Evolutionary conservation across 2,797 vertebrate species (phyloP).

Genomic region (Melanotaenia pygmaea): DNA sequence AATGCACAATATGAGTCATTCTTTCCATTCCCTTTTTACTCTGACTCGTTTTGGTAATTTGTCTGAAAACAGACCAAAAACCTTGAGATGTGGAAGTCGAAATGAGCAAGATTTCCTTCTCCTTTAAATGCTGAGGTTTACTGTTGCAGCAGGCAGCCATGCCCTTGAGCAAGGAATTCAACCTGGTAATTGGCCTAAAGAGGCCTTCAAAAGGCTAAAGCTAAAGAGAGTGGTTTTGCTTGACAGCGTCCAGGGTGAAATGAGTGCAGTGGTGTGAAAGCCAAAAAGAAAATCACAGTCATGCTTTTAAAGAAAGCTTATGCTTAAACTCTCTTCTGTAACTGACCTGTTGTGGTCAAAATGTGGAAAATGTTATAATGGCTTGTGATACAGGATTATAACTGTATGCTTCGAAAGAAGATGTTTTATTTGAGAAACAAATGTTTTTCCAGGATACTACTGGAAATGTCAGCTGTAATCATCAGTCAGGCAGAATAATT

Average conservation of each 20-base stretch:
- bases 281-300: constrained; percentile 30
- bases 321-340: constrained; percentile 48
- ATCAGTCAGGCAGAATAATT: constrained; percentile 37
- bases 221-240: constrained; percentile 8
- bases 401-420: constrained; percentile 39
- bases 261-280: constrained; percentile 27
- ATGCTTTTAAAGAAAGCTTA: constrained; percentile 31
- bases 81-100: constrained; percentile 13
- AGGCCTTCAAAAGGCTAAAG: constrained; percentile 9
- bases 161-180: constrained; percentile 56
- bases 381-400: constrained; percentile 35
- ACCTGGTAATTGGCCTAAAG: constrained; percentile 19
- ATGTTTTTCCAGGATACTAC: constrained; percentile 27
- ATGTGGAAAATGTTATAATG: constrained; percentile 41
- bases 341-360: constrained; percentile 50
- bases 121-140: constrained; percentile 7
- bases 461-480: constrained; percentile 45
- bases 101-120: constrained; percentile 27
- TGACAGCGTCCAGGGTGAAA: constrained; percentile 6
- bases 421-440: constrained; percentile 48
- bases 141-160: constrained; percentile 25
- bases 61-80: neutral
- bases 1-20: constrained; percentile 25
- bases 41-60: constrained; percentile 10
- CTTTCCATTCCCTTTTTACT: constrained; percentile 25